Percentiles rank a stretch among this genome's conserved stretches.
phyloP scores from a whole-genome alignment of 1,140 invertebrate species.

The Drosophila nikananu region DNA sequence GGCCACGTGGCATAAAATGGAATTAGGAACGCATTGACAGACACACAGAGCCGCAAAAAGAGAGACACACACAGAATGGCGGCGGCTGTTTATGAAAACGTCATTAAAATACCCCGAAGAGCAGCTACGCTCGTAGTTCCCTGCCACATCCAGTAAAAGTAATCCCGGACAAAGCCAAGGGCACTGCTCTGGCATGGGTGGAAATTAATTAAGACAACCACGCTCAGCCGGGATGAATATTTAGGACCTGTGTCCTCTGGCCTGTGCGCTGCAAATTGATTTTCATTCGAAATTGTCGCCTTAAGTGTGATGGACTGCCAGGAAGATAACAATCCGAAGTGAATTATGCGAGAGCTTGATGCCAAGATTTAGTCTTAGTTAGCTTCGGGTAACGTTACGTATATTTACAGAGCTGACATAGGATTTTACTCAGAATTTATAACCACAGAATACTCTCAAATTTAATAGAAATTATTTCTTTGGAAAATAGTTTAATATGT shows the following conservation, averaged over 20 bases:
- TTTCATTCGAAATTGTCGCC: conserved; percentile 51
- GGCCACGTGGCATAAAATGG: conserved; percentile 71
- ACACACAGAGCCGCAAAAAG: conserved; percentile 13
- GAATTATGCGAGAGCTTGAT: conserved; percentile 9
- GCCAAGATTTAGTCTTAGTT: neutral
- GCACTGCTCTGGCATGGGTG: conserved; percentile 25
- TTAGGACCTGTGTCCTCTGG: conserved; percentile 21
- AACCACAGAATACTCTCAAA: neutral
- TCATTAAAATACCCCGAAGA: conserved; percentile 71
- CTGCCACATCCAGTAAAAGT: conserved; percentile 55
- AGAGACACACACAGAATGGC: conserved; percentile 35
- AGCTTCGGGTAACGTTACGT: neutral
- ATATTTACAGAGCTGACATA: neutral
- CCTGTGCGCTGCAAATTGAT: conserved; percentile 52
- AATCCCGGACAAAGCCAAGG: conserved; percentile 48
- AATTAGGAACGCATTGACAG: conserved; percentile 66
- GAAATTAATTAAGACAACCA: conserved; percentile 74
- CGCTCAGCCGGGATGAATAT: conserved; percentile 47
- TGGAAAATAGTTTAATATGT: neutral
- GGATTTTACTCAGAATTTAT: neutral
- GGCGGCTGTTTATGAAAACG: conserved; percentile 77
- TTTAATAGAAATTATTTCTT: neutral
- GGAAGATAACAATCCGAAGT: conserved; percentile 19
- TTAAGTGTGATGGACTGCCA: conserved; percentile 18
- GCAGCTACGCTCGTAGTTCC: conserved; percentile 6